phyloP scores from a whole-genome alignment of 1,140 invertebrate genomes.

The Pogonomyrmex barbatus region DNA sequence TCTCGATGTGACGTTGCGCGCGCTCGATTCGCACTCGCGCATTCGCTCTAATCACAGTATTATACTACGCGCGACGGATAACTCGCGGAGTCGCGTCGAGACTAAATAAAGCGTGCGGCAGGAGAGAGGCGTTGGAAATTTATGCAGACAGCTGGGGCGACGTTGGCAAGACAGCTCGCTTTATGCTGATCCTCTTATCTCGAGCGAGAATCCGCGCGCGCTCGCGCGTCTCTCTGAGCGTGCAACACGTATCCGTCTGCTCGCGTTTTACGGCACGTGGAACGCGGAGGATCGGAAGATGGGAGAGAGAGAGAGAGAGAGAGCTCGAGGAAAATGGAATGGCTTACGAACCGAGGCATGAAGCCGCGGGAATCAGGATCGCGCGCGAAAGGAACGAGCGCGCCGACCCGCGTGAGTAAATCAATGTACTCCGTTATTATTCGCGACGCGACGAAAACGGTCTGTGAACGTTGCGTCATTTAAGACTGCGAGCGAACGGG shows the following conservation, averaged over 20 bases:
- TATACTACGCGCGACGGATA: constrained; percentile 11
- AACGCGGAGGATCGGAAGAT: constrained; percentile 23
- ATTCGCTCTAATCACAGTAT: constrained; percentile 35
- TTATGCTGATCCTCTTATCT: constrained; percentile 82
- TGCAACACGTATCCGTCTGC: constrained; percentile 40
- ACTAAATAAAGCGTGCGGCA: background rate
- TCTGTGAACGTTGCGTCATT: background rate
- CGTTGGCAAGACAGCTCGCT: constrained; percentile 79
- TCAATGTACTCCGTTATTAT: constrained; percentile 21
- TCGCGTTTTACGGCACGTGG: constrained; percentile 40
- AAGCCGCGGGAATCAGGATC: constrained; percentile 18
- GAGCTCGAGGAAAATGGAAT: constrained; percentile 26
- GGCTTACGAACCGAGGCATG: background rate
- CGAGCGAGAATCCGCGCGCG: constrained; percentile 16
- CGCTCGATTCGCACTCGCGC: constrained; percentile 24
- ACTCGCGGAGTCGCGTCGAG: constrained; percentile 30
- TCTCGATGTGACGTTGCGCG: background rate
- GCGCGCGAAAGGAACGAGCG: constrained; percentile 44
- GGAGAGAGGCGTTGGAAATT: constrained; percentile 67
- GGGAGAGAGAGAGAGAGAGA: background rate
- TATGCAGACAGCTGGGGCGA: constrained; percentile 77
- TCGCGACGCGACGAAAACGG: constrained; percentile 28
- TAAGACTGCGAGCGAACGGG: background rate
- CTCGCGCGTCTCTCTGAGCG: constrained; percentile 10
- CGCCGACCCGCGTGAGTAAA: background rate